Base-by-base conservation (phyloP, 2,888 invertebrate species). In the Luperina nickerlii region DNA sequence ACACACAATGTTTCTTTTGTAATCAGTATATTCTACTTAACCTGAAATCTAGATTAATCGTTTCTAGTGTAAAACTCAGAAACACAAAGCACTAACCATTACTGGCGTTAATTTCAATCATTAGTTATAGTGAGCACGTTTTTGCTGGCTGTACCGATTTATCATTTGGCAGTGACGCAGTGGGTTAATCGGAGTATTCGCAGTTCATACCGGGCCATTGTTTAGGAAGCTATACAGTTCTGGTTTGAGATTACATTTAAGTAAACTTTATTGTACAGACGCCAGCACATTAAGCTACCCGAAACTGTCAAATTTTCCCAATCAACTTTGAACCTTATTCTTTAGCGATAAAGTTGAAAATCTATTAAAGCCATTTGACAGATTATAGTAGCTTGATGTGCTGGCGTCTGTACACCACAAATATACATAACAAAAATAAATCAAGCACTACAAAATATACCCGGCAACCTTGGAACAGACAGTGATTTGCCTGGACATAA, bases 61-160 rank as follows among this genome's bases (percentile, higher is more conserved):
- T 73, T 27, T 72, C 65, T 51, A 60, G 48, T 57, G 13, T 76
- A 24, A 63, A 65, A 48, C 38, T 6, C 4, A 57, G 48, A 70
- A 66, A 81, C 20, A 80, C 48, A 81, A 75, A 66, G 69, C 72
- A 2, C 24, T 45, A 63, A 63, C 15, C 68, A 42, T 82, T 76
- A 74, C 74, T 51, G 13, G 42, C 65, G 18, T 32, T 78, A 77
- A 86, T 81, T 83, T 68, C 18, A 70, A 70, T 81, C 57, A 81
- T 81, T 78, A 78, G 66, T 84, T n/a, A 68, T 74, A 38, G 24
- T 67, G 27, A 15, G 73, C 60, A 38, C 32, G 76, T 79, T 84
- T 84, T 87, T 81, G 80, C 71, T 24, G 18, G 24, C 73, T 48
- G n/a, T 78, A 76, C 51, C 70, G 42, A 85, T 79, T 76, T 71